Evolutionary conservation across 2,888 invertebrate genomes (phyloP), one percentile per base, ranked within the genome.

Genomic region (Sceliomorpha sp.): DNA sequence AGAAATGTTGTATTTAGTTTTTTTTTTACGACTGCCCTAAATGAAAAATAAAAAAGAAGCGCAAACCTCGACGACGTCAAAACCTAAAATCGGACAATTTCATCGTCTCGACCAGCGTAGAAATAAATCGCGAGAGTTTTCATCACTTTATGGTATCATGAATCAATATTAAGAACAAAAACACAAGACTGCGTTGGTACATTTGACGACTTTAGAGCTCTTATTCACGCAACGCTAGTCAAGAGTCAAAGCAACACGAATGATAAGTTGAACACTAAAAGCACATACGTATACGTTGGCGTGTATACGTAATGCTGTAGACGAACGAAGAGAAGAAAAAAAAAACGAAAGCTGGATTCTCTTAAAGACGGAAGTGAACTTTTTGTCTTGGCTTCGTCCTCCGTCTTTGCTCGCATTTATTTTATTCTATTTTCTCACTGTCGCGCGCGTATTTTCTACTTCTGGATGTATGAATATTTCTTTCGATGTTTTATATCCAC

Each of bases 401-500:
- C 20, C 37, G 56, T 56, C 56, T 36, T 56, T 39, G 20, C 45
- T 17, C 40, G 44, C 32, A 32, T 39, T 55, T 42, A 26, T 44
- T 42, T 17, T 17, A 32, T 39, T 10, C 42, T 42, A 29, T 27
- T 51, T 66, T 48, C 59, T 45, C 47, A 9, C 47, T 47, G 40
- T 53, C 44, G 24, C 40, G 34, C 42, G 8, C n/a, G 1, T 2
- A 14, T 13, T 36, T 36, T 40, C 24, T 40, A 40, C 10, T 24
- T 12, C 7, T 26, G 10, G 9, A 40, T 24, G 12, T 24, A 40
- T 14, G 7, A 10, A 40, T 26, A 6, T 9, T 40, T 40, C 17
- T 40, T 17, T 39, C 50, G 51, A 59, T 44, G 63, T 72, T 66
- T 69, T 72, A 63, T 63, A 72, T 72, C 60, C 55, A 47, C 51